phyloP scores from a whole-genome alignment of 2,888 invertebrate genomes.

The Tuberolachnus salignus region DNA sequence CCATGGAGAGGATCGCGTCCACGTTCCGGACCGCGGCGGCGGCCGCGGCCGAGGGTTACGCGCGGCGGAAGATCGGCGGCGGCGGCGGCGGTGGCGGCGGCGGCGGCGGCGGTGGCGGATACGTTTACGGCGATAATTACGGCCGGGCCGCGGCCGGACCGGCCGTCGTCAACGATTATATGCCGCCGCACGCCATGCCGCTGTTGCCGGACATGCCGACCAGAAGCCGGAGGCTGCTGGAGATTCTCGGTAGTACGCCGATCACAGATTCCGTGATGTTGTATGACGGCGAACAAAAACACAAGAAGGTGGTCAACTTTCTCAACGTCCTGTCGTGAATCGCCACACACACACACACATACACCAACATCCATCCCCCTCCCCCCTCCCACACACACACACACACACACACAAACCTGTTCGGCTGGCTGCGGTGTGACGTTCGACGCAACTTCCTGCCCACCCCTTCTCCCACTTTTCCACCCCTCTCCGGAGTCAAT shows the following conservation, averaged over 20 bases:
- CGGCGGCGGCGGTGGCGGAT: background rate
- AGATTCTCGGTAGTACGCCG: constrained; percentile 64
- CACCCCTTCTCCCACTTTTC: too few relatives aligned
- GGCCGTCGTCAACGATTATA: constrained; percentile 62
- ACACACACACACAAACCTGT: too few relatives aligned
- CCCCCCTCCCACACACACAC: too few relatives aligned
- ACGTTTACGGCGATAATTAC: background rate
- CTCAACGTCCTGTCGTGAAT: constrained; percentile 24
- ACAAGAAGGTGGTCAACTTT: constrained; percentile 60
- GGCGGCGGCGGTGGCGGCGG: constrained; percentile 60
- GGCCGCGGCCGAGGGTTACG: constrained; percentile 62
- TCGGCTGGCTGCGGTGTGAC: too few relatives aligned
- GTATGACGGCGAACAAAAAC: constrained; percentile 58
- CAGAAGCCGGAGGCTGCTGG: constrained; percentile 65
- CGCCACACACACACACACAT: too few relatives aligned
- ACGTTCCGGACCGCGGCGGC: constrained; percentile 62
- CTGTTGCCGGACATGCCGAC: constrained; percentile 68
- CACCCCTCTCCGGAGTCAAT: too few relatives aligned
- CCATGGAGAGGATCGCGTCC: constrained; percentile 64
- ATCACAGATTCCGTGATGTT: constrained; percentile 61
- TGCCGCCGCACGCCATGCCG: constrained; percentile 66
- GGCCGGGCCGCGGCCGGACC: background rate
- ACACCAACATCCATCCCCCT: too few relatives aligned
- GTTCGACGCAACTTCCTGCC: too few relatives aligned
- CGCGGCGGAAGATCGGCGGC: constrained; percentile 59